Base-by-base conservation (phyloP, 2,888 invertebrate species). In the Anticlea derivata region DNA sequence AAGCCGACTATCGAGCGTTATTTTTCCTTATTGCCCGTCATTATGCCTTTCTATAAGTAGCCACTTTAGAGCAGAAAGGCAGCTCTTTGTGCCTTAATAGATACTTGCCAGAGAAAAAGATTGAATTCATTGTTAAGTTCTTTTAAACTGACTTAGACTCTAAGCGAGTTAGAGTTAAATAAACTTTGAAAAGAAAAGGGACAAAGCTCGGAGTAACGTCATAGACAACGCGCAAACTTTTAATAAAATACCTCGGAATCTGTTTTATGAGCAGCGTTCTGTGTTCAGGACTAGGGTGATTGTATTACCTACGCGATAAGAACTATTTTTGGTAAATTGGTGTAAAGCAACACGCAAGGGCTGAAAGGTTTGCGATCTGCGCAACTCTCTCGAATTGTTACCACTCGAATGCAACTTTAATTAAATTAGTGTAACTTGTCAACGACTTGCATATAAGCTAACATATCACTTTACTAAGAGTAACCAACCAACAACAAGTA, bases 181-280 rank as follows among this genome's bases (percentile, higher is more conserved):
- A 71, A 73, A 74, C 66, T 68, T 70, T 67, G 57, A 48, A 65
- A 63, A 65, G 60, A 61, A 66, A 68, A 60, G 57, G 57, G 52
- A 62, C 63, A 69, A 69, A 68, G 65, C 65, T 63, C 50, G 65
- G 59, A 59, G 63, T 64, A 67, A 64, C 54, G 66, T 70, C 68
- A 75, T 68, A 66, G 70, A 61, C 70, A 70, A 68, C 66, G 66
- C 68, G 67, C 61, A 46, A 75, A 77, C 67, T 73, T 78, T 73
- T 70, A 75, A 72, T 73, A 75, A 75, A 73, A 73, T 66, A 66
- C 65, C 72, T 73, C 52, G 62, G 51, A 70, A 71, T 73, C 65
- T 63, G 65, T 69, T 65, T 68, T 65, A 64, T 66, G 61, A 58
- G 61, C 62, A 58, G 60, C 60, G 44, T 59, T 50, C 43, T 39